These are phyloP conservation scores for Manis crassicaudata DNA, from an alignment of 2,797 vertebrate species.

Conservation along the genomic window DNA sequence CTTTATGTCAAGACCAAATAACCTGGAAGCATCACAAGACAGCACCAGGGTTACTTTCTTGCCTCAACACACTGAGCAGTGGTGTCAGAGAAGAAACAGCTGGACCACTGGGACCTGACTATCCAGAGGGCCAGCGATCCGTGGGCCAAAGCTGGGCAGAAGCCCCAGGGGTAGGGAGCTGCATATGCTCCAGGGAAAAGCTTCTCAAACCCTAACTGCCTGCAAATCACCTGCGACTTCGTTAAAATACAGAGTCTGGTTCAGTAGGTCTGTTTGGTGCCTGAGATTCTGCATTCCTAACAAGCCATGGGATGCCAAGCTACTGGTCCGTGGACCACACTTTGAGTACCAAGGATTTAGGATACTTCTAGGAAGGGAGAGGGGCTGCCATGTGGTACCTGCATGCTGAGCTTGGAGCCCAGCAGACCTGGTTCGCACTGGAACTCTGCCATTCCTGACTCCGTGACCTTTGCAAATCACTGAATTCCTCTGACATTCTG, in stretches of 20 bases:
- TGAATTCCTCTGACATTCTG: background rate
- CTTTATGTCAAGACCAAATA: slow-evolving; percentile 91
- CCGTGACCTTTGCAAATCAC: background rate
- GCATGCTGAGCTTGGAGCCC: background rate
- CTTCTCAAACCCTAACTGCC: fast-evolving
- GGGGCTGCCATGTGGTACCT: too few relatives aligned
- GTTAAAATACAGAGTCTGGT: background rate
- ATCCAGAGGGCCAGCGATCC: background rate
- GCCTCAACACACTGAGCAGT: fast-evolving
- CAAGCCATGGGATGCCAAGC: background rate
- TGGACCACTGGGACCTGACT: background rate
- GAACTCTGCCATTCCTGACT: background rate
- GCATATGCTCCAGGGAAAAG: background rate
- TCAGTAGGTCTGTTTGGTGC: background rate
- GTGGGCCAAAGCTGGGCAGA: background rate
- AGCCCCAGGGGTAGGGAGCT: background rate
- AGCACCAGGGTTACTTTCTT: background rate
- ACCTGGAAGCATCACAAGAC: slow-evolving; percentile 82
- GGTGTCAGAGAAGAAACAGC: background rate
- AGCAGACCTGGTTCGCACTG: background rate
- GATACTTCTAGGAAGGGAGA: background rate
- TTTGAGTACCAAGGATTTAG: background rate
- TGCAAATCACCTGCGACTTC: fast-evolving
- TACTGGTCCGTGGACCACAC: background rate
- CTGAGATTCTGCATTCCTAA: background rate